These are phyloP conservation scores for Lasiommata megera DNA, from an alignment of 2,888 invertebrate species.

Conservation along the genomic window DNA sequence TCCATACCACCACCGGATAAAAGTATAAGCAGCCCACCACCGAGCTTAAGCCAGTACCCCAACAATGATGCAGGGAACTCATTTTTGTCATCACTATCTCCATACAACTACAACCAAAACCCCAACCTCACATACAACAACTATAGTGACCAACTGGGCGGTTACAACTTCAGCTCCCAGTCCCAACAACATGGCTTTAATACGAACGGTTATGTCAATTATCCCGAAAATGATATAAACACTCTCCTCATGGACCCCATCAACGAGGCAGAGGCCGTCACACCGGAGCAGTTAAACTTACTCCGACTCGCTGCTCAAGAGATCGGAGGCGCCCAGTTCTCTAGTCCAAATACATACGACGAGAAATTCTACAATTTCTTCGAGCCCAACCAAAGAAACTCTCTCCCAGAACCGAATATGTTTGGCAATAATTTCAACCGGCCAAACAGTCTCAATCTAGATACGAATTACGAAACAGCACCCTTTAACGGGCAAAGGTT, in stretches of 20 bases:
- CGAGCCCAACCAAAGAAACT: slow-evolving; percentile 73
- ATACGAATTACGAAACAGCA: slow-evolving; percentile 55
- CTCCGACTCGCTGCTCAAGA: slow-evolving; percentile 76
- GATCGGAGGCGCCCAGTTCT: slow-evolving; percentile 73
- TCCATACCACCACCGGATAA: slow-evolving; percentile 66
- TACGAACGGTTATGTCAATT: slow-evolving; percentile 62
- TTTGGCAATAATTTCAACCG: slow-evolving; percentile 58
- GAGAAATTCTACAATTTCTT: slow-evolving; percentile 71
- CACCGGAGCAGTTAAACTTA: slow-evolving; percentile 71
- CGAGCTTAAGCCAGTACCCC: slow-evolving; percentile 48
- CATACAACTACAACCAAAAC: slow-evolving; percentile 55
- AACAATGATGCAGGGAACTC: slow-evolving; percentile 54
- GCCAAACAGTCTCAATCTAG: slow-evolving; percentile 68
- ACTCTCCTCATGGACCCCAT: slow-evolving; percentile 57
- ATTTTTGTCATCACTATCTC: slow-evolving; percentile 53
- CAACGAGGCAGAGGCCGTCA: slow-evolving; percentile 53
- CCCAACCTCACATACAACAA: slow-evolving; percentile 48
- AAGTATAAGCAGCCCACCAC: slow-evolving; percentile 50
- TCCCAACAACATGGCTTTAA: slow-evolving; percentile 60
- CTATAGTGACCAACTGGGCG: slow-evolving; percentile 57
- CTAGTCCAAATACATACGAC: slow-evolving; percentile 60
- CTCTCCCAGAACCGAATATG: slow-evolving; percentile 64
- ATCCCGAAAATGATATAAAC: slow-evolving; percentile 58
- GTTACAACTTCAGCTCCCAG: slow-evolving; percentile 56
- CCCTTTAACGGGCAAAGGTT: slow-evolving; percentile 52